Conservation (phyloP, 35 echinoderm and acorn worm genomes). For the Apostichopus japonicus region DNA sequence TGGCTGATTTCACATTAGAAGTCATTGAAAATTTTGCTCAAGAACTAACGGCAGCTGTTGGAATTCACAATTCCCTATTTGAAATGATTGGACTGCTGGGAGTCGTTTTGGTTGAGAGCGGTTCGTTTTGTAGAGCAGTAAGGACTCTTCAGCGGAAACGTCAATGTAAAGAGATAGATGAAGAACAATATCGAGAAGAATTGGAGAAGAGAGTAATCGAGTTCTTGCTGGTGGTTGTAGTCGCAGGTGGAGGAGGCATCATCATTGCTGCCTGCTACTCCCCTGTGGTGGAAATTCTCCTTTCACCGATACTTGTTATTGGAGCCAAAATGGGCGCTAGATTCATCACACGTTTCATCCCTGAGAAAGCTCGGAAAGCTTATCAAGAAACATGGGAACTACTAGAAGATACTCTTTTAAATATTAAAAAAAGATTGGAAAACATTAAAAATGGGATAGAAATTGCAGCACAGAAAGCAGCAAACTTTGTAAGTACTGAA, state of each 20-base stretch:
- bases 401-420: neutral
- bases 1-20: neutral
- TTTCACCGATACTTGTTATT: neutral
- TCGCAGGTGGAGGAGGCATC: constrained; percentile 5
- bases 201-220: constrained; percentile 3
- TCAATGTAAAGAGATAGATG: neutral
- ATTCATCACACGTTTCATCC: neutral
- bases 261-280: neutral
- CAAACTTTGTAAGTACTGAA: neutral
- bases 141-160: neutral
- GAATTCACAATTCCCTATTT: neutral
- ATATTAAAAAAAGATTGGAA: neutral
- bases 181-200: neutral
- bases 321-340: neutral
- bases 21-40: neutral
- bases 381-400: neutral
- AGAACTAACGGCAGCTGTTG: neutral
- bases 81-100: neutral
- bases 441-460: neutral
- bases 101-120: neutral
- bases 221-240: neutral
- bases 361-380: neutral
- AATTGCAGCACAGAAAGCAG: neutral
- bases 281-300: constrained; percentile 1
- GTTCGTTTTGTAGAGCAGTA: neutral